A percentile compares a stretch with the other conserved stretches of the same genome.
phyloP scores from a whole-genome alignment of 2,797 vertebrate genomes.

The Pitangus sulphuratus region DNA sequence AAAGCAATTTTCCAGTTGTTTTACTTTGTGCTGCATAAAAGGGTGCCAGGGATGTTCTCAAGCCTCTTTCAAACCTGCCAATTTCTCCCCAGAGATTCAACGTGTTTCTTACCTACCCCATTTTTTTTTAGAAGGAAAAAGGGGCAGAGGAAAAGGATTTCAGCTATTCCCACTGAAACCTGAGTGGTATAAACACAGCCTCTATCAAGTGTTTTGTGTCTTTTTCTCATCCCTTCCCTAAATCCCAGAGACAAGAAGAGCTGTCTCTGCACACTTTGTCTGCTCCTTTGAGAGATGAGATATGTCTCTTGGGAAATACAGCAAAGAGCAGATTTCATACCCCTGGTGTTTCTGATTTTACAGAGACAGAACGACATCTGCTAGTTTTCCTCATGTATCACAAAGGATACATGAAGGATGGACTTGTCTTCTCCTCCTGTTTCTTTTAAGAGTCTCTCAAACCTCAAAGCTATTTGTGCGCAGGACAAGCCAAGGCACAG shows the following conservation, averaged over 20 bases:
- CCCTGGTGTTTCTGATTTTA: not conserved
- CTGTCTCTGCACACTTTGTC: not conserved
- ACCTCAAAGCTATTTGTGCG: not conserved
- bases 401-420: not conserved
- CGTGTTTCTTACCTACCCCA: not conserved
- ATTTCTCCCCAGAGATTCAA: not conserved
- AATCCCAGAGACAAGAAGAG: not conserved
- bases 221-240: not conserved
- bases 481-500: not conserved
- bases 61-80: not conserved
- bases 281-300: not conserved
- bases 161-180: not conserved
- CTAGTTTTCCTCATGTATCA: not conserved
- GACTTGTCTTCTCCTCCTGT: not conserved
- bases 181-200: fast-evolving
- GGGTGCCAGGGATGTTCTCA: not conserved
- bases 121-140: not conserved
- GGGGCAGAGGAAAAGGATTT: not conserved
- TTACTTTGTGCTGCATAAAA: not conserved
- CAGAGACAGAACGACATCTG: not conserved
- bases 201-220: not conserved
- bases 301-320: not conserved
- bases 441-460: not conserved
- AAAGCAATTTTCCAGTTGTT: not conserved
- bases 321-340: not conserved